Evolutionary conservation across 2,113 vertebrate genomes (phyloP), one percentile per base, ranked within the genome.

Genomic region (Coracopsis vasa): DNA sequence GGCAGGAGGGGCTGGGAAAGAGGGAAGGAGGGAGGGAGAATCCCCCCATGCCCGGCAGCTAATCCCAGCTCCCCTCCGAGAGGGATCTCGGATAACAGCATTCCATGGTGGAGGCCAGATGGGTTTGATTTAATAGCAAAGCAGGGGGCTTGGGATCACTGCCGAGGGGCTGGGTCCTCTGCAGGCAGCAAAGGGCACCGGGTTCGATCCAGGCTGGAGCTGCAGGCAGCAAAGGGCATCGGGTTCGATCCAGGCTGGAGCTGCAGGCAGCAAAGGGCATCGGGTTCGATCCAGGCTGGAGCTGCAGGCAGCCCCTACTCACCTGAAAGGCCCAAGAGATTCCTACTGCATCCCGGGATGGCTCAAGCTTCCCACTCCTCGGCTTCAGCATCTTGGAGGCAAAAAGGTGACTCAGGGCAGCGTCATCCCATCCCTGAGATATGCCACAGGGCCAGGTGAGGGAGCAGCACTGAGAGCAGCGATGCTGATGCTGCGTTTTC

Each of bases 51-150:
- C 58, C 92, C 83, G 3, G 83, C 94, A 95, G 90, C 92, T 95
- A 94, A 96, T 94, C 94, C 95, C 70, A 35, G 89, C 96, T 86
- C 88, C 5, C n/a, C 81, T 84, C 64, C 1, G 65, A 80, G 92
- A 83, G 86, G 85, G 95, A 92, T 91, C 92, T 94, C 89, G 12
- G 89, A 80, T 95, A 96, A 94, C 94, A 95, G 37, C 33, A 28
- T 25, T 39, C 88, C 80, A 2, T 18, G 56, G 56, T 31, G 2
- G n/a, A 64, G 91, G 73, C 95, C 91, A 94, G 94, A 90, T 96
- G 97, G 94, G 79, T 94, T 94, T 93, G 91, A 94, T 94, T 95
- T 90, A 95, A 95, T 70, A 94, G 92, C 93, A 87, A 92, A 93
- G 93, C 85, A 31, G 44, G 66, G 86, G 86, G 74, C 33, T 85